Evolutionary conservation across 2,113 vertebrate genomes (phyloP).

Genomic region (Agapornis roseicollis): DNA sequence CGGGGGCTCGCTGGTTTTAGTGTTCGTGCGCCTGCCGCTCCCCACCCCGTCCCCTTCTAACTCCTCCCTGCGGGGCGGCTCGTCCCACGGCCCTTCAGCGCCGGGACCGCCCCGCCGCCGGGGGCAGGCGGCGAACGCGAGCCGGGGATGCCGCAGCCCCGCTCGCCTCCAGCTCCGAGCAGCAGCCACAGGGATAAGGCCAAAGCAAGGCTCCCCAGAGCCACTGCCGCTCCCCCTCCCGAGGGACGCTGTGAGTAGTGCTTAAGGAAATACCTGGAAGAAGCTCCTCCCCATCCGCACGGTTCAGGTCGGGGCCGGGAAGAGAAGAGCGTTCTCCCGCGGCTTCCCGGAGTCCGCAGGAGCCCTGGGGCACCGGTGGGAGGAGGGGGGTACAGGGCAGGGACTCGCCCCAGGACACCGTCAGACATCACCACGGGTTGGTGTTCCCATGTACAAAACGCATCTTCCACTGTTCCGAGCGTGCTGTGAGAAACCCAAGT

Average conservation of each 20-base stretch:
- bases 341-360: background rate
- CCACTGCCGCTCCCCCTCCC: background rate
- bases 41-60: background rate
- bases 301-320: background rate
- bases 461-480: rapidly evolving
- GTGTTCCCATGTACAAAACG: background rate
- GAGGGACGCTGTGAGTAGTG: rapidly evolving
- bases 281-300: background rate
- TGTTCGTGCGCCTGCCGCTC: background rate
- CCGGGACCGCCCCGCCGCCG: background rate
- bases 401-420: background rate
- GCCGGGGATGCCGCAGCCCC: too few relatives aligned
- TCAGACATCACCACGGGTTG: background rate
- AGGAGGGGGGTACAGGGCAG: background rate
- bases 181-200: background rate
- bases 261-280: background rate
- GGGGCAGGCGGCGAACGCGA: too few relatives aligned
- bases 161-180: rapidly evolving
- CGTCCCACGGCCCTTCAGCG: background rate
- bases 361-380: background rate
- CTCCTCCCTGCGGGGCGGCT: background rate
- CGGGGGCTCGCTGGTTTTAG: background rate
- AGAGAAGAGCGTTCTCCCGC: background rate
- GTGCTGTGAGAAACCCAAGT: background rate
- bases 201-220: background rate